Evolutionary conservation across 2,113 vertebrate genomes (phyloP), one percentile per base, ranked within the genome.

Genomic region (Glaucomys volans): DNA sequence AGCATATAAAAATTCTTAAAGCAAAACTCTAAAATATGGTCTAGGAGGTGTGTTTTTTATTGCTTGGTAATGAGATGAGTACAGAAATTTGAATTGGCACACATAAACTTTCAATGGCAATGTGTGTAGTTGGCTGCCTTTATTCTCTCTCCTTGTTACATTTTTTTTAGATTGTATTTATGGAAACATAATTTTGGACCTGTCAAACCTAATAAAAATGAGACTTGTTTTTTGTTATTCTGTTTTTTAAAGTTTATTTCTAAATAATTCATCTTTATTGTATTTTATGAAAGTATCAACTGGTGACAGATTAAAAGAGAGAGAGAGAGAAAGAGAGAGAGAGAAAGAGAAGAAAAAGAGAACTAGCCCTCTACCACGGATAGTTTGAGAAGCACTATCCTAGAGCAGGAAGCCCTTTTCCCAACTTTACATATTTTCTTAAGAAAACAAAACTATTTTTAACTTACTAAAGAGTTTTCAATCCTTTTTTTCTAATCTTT

Each of bases 201-300:
- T 90, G 52, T 74, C 62, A 6, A 91, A 89, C 83, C 22, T 90
- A 86, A 87, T 86, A 37, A 87, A 92, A 90, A 22, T 42, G 4
- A 97, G 14, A 5, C 17, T 80, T 92, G 4, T 75, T 52, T 50
- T 84, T 42, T 59, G 0, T 77, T 67, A 30, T 5, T 80, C n/a
- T 62, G 2, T 67, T n/a, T 77, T 77, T 94, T 80, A 40, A 93
- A 74, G 72, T 85, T 95, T 82, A 67, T 91, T 92, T 85, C 72
- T 85, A 76, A 96, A 22, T 76, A 6, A 67, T 67, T 67, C 42
- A 47, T 67, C 42, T 47, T 47, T n/a, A 80, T 54, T 87, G 12
- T 20, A 50, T 74, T 95, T 95, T 57, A 87, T 83, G 59, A 35
- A 95, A 85, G 2, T 75, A 13, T 79, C 71, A 28, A 30, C 82